Evolutionary conservation across 1,140 invertebrate species (phyloP), one percentile per base, ranked within the genome.

Genomic region (Sminthurides bifidus): DNA sequence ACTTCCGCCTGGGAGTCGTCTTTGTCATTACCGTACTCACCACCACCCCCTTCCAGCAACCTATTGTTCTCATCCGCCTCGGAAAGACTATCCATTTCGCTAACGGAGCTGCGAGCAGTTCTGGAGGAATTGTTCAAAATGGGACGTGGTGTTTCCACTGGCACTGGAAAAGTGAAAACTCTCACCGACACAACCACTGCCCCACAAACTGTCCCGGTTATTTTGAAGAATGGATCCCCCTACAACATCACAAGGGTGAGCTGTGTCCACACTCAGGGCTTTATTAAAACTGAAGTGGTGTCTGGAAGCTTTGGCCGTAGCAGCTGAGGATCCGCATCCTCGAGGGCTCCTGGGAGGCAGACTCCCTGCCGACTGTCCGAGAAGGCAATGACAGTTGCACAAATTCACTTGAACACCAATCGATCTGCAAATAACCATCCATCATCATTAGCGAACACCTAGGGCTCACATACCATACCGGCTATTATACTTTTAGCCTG

Each of bases 321-420:
- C n/a, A n/a, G n/a, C n/a, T n/a, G n/a, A n/a, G n/a, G n/a, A n/a
- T n/a, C n/a, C n/a, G n/a, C n/a, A n/a, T n/a, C n/a, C 46, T 49
- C 46, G 5, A 27, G 46, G 46, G 35, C 46, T 49, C 35, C 46
- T 5, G 19, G 46, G 46, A 3, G 46, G 46, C 3, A 49, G 15
- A 21, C 26, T 52, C 3, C 23, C 26, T 3, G 27, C 30, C 3
- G 51, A 43, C 51, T 40, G 38, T 15, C 19, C 51, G 2, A 52
- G 24, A 3, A 43, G 21, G 26, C 51, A 52, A n/a, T 52, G 33
- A 33, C 46, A 49, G 29, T 49, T 49, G 29, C 51, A 52, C 51
- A 52, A 52, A 41, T 52, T 52, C 51, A 52, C 51, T 52, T 52
- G 51, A 12, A 45, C 12, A 15, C 51, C 51, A 21, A 52, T 41